Conservation (phyloP, 1,140 invertebrate genomes). For the Dufourea novaeangliae region DNA sequence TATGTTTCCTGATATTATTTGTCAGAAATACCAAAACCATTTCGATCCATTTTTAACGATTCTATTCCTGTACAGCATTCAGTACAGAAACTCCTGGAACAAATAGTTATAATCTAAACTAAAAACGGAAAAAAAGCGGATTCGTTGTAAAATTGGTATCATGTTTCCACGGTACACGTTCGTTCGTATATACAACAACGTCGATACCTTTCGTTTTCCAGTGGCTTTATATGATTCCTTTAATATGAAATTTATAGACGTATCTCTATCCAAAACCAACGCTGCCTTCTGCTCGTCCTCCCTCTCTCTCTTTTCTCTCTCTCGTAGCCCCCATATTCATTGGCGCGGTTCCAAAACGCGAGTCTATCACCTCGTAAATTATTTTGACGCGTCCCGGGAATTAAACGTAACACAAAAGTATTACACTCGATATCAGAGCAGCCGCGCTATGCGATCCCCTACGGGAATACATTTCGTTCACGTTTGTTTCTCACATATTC, state of each 20-base stretch:
- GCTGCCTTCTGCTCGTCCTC: conserved; percentile 27
- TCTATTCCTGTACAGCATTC: too few species aligned
- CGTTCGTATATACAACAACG: background rate
- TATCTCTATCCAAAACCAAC: conserved; percentile 25
- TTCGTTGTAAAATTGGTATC: background rate
- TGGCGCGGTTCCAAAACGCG: conserved; percentile 62
- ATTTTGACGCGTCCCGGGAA: conserved; percentile 57
- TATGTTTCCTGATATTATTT: too few species aligned
- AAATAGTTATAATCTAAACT: too few species aligned
- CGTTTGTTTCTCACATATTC: conserved; percentile 1
- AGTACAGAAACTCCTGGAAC: too few species aligned
- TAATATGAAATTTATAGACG: conserved; percentile 51
- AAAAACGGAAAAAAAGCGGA: background rate
- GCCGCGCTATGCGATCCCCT: background rate
- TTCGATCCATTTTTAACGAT: too few species aligned
- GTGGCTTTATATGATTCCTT: conserved; percentile 18
- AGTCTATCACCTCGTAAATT: conserved; percentile 71
- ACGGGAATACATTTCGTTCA: background rate
- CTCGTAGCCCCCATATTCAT: conserved; percentile 1
- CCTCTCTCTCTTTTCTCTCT: too few species aligned
- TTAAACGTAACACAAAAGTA: conserved; percentile 58
- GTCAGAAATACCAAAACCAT: too few species aligned
- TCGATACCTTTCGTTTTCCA: background rate
- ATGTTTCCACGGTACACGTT: too few species aligned
- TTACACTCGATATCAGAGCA: conserved; percentile 21